Conservation (phyloP, 2,888 invertebrate species). For the Hecatera dysodea region DNA sequence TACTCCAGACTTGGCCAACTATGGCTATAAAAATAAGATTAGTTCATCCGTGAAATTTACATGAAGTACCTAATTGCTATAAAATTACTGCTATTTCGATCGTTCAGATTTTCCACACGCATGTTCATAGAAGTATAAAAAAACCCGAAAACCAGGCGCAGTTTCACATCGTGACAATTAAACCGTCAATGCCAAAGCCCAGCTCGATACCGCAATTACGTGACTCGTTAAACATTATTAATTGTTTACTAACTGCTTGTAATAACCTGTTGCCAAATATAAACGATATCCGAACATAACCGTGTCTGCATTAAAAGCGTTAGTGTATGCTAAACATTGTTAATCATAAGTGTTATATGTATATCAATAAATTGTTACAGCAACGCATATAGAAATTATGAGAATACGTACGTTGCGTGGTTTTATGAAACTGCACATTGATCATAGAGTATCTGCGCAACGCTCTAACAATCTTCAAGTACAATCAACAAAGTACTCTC, state of each 20-base stretch:
- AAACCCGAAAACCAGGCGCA: constrained; percentile 30
- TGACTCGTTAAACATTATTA: constrained; percentile 69
- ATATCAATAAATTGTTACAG: constrained; percentile 44
- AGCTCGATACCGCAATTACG: constrained; percentile 62
- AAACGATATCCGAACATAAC: constrained; percentile 58
- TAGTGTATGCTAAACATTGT: constrained; percentile 56
- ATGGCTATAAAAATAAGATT: neutral
- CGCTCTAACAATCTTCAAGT: constrained; percentile 42
- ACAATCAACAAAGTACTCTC: constrained; percentile 19
- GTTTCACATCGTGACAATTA: constrained; percentile 64
- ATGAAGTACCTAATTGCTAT: neutral
- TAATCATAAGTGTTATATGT: constrained; percentile 34
- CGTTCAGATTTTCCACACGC: neutral
- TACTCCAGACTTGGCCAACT: neutral
- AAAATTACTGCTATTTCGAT: neutral
- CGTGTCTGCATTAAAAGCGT: constrained; percentile 44
- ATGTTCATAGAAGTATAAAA: constrained; percentile 22
- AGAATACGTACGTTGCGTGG: constrained; percentile 13
- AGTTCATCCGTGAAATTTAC: neutral
- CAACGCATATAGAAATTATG: constrained; percentile 11
- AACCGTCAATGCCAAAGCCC: constrained; percentile 64
- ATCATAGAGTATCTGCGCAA: constrained; percentile 14
- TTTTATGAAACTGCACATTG: constrained; percentile 33
- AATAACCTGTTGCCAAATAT: constrained; percentile 65
- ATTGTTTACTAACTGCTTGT: constrained; percentile 66